Percentiles rank a stretch among this genome's conserved stretches.
Evolutionary conservation across 2,113 vertebrate genomes (phyloP).

Genomic region (Mus spicilegus): DNA sequence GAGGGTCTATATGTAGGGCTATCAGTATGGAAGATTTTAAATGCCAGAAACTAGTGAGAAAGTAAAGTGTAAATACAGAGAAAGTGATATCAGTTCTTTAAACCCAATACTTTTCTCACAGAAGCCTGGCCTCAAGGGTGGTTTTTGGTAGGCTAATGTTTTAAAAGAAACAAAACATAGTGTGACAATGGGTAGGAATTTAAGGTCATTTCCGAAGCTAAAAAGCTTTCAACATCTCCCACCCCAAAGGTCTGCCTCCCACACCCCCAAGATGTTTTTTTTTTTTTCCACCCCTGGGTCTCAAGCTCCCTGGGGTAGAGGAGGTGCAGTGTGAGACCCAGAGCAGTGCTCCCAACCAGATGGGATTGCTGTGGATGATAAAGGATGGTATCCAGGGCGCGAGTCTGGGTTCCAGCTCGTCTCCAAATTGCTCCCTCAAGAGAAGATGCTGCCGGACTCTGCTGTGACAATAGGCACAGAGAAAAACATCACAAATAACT

Average conservation of each 20-base stretch:
- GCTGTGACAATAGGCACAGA: slow-evolving; percentile 76
- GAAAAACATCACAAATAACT: slow-evolving; percentile 75
- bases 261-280: neutral
- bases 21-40: slow-evolving; percentile 8
- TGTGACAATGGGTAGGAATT: neutral
- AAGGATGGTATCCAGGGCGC: slow-evolving; percentile 71
- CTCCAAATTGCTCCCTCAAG: slow-evolving; percentile 79
- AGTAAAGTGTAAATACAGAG: slow-evolving; percentile 15
- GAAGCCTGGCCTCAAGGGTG: neutral
- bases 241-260: neutral
- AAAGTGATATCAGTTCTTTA: slow-evolving; percentile 4
- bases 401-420: slow-evolving; percentile 76
- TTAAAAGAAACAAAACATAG: neutral
- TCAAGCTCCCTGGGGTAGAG: slow-evolving; percentile 55
- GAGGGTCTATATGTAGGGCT: slow-evolving; percentile 10
- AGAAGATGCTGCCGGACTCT: slow-evolving; percentile 74
- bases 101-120: neutral
- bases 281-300: slow-evolving; percentile 33
- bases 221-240: slow-evolving; percentile 13
- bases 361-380: slow-evolving; percentile 73
- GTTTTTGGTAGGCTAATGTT: slow-evolving; percentile 48
- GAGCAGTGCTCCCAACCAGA: slow-evolving; percentile 70
- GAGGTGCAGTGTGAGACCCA: slow-evolving; percentile 63
- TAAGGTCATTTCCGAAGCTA: slow-evolving; percentile 46
- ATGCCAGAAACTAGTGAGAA: slow-evolving; percentile 46